phyloP scores from a whole-genome alignment of 2,888 invertebrate genomes.

The Orgyia antiqua region DNA sequence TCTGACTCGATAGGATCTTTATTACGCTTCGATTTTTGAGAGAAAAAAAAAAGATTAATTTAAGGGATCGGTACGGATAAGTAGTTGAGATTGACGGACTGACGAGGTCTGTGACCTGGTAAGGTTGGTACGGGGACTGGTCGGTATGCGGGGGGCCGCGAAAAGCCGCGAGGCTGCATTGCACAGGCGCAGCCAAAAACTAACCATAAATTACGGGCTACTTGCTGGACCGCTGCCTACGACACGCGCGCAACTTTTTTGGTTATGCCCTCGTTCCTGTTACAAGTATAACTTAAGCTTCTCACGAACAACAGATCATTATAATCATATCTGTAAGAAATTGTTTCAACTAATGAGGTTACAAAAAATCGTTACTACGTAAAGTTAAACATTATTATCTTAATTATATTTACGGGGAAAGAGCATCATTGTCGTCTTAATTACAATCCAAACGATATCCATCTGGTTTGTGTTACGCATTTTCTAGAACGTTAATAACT shows the following conservation, averaged over 20 bases:
- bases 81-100: conserved; percentile 73
- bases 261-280: conserved; percentile 58
- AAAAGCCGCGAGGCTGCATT: conserved; percentile 73
- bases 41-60: conserved; percentile 69
- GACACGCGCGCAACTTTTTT: conserved; percentile 70
- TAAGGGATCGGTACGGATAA: conserved; percentile 71
- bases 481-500: no score
- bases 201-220: conserved; percentile 78
- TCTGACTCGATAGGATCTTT: conserved; percentile 62
- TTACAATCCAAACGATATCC: no score
- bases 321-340: conserved; percentile 60
- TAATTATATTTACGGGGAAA: no score
- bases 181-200: conserved; percentile 74
- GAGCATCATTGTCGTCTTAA: no score
- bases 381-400: no score
- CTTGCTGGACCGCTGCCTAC: conserved; percentile 64
- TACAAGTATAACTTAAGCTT: conserved; percentile 69
- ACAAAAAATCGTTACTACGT: conserved; percentile 48
- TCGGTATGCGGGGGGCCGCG: conserved; percentile 29
- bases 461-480: no score
- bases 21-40: conserved; percentile 55
- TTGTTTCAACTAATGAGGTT: conserved; percentile 61
- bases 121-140: conserved; percentile 27
- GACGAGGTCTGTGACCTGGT: conserved; percentile 72
- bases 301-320: conserved; percentile 67